Conservation (phyloP, 2,888 invertebrate genomes). For the Bugula neritina region DNA sequence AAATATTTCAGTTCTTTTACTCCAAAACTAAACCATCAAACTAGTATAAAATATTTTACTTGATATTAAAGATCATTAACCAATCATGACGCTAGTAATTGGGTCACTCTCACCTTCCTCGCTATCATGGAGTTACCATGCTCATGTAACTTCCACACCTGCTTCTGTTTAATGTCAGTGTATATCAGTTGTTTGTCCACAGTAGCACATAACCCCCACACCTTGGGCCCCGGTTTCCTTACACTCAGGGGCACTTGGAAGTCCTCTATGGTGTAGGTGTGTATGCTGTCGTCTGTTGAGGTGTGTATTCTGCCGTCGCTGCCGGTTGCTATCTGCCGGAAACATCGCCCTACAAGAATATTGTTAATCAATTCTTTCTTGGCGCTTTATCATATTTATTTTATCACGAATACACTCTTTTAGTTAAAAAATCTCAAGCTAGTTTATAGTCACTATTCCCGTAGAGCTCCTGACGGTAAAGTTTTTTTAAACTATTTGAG, state of each 20-base stretch:
- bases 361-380: no score
- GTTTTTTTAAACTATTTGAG: no score
- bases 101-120: conserved; percentile 24
- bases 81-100: no score
- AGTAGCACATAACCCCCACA: neutral
- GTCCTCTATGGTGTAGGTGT: neutral
- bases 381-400: no score
- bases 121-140: neutral
- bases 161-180: neutral
- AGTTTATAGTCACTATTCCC: no score
- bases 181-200: neutral
- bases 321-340: neutral
- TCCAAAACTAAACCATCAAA: no score
- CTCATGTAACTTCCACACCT: neutral
- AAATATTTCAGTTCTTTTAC: no score
- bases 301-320: neutral
- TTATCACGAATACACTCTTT: no score
- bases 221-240: neutral
- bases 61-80: no score
- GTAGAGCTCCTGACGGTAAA: no score
- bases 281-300: neutral
- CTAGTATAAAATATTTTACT: no score
- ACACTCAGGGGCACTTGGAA: neutral
- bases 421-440: no score
- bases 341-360: neutral